These are phyloP conservation scores for Helleia helle DNA, from an alignment of 2,888 invertebrate species.

Conservation along the genomic window DNA sequence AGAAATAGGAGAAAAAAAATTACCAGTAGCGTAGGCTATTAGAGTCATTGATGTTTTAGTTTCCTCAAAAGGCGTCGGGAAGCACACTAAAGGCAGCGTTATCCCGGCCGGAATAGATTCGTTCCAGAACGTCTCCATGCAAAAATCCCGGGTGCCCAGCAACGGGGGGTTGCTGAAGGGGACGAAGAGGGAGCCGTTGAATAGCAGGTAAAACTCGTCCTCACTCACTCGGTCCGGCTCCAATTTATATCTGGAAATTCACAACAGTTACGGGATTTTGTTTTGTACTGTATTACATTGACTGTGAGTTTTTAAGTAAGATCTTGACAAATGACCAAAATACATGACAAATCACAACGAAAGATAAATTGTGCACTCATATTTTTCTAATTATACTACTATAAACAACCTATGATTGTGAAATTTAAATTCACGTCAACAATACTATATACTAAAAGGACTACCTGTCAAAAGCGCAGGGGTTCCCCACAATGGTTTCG, in stretches of 20 bases:
- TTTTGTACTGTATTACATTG: too few species aligned
- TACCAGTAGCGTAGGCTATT: constrained; percentile 57
- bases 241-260: constrained; percentile 70
- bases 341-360: too few species aligned
- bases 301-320: too few species aligned
- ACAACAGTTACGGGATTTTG: too few species aligned
- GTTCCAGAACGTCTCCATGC: constrained; percentile 74
- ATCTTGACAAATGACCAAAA: not conserved
- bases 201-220: constrained; percentile 73
- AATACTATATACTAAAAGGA: too few species aligned
- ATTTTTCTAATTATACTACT: too few species aligned
- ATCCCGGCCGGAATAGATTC: constrained; percentile 52
- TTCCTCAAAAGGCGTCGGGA: constrained; percentile 42
- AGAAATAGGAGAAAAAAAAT: constrained; percentile 8
- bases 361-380: too few species aligned
- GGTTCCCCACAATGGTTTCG: constrained; percentile 72
- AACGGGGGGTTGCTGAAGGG: constrained; percentile 59
- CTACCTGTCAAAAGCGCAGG: constrained; percentile 71
- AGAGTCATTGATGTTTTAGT: constrained; percentile 47
- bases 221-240: constrained; percentile 56
- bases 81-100: constrained; percentile 73
- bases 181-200: constrained; percentile 74
- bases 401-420: too few species aligned
- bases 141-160: constrained; percentile 69
- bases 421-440: too few species aligned